These are phyloP conservation scores for Drosophila limbata DNA, from an alignment of 2,888 invertebrate genomes.

Conservation along the genomic window DNA sequence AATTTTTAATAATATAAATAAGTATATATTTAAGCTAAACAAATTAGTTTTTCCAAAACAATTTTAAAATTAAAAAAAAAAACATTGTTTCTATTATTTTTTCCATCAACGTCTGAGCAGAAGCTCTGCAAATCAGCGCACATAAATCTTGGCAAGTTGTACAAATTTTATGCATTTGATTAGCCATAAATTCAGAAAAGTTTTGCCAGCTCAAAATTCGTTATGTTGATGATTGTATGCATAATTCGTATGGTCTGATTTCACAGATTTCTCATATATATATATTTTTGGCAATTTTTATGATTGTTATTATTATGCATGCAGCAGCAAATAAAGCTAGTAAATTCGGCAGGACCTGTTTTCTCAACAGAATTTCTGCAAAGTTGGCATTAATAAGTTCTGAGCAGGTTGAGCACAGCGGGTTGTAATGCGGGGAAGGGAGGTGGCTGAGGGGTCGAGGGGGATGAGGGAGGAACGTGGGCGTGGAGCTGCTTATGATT, in stretches of 20 bases:
- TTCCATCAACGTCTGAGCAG: background rate
- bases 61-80: too few relatives aligned
- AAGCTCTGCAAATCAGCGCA: slow-evolving; percentile 50
- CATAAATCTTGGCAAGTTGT: slow-evolving; percentile 72
- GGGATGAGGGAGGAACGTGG: background rate
- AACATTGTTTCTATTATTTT: too few relatives aligned
- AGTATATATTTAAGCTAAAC: too few relatives aligned
- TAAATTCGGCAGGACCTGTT: slow-evolving; percentile 8
- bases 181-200: slow-evolving; percentile 66
- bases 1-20: too few relatives aligned
- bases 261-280: slow-evolving; percentile 15
- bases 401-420: slow-evolving; percentile 43
- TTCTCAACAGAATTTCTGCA: slow-evolving; percentile 41
- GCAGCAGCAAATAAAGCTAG: slow-evolving; percentile 41
- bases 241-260: slow-evolving; percentile 51
- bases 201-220: slow-evolving; percentile 44
- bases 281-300: slow-evolving; percentile 56
- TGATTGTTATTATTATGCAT: slow-evolving; percentile 78
- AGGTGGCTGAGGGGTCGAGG: background rate
- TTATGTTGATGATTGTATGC: slow-evolving; percentile 71
- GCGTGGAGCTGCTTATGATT: slow-evolving; percentile 56
- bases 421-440: slow-evolving; percentile 4
- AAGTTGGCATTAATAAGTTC: slow-evolving; percentile 57
- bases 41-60: too few relatives aligned
- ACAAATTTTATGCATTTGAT: slow-evolving; percentile 76